Evolutionary conservation across 2,113 vertebrate species (phyloP).

Genomic region (Chamaea fasciata): DNA sequence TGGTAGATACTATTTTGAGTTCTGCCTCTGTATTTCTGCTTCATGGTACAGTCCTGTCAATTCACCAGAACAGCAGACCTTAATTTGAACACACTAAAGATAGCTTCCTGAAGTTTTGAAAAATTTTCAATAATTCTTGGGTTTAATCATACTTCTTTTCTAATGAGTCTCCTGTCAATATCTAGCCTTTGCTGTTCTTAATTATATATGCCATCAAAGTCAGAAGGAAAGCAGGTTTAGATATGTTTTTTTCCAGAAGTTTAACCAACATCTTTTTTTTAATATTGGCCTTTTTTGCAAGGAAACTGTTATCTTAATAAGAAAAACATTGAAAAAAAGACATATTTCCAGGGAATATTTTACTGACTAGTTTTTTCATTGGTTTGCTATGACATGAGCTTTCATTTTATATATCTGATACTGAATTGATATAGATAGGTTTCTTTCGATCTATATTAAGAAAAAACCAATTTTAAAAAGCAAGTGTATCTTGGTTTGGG

Average conservation of each 20-base stretch:
- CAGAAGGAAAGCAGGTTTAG: not conserved
- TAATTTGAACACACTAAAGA: conserved; percentile 31
- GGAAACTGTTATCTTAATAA: not conserved
- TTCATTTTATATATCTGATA: not conserved
- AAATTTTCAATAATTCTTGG: not conserved
- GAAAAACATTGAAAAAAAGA: not conserved
- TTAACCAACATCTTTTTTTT: not conserved
- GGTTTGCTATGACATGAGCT: not conserved
- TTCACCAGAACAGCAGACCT: conserved; percentile 5
- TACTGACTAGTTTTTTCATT: not conserved
- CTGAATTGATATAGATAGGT: not conserved
- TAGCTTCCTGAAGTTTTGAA: conserved; percentile 38
- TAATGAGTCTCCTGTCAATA: not conserved
- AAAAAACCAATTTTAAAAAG: not conserved
- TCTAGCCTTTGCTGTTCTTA: not conserved
- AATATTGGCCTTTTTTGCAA: not conserved
- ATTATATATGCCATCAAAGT: not conserved
- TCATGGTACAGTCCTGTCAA: not conserved
- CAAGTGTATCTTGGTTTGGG: too few species aligned
- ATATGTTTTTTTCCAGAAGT: not conserved
- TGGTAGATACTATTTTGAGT: not conserved
- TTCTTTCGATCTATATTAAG: not conserved
- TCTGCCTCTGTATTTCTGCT: not conserved
- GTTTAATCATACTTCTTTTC: conserved; percentile 2
- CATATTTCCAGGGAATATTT: not conserved